A percentile compares a stretch with the other conserved stretches of the same genome.
Evolutionary conservation across 2,888 invertebrate species (phyloP).

Genomic region (Oligia latruncula): DNA sequence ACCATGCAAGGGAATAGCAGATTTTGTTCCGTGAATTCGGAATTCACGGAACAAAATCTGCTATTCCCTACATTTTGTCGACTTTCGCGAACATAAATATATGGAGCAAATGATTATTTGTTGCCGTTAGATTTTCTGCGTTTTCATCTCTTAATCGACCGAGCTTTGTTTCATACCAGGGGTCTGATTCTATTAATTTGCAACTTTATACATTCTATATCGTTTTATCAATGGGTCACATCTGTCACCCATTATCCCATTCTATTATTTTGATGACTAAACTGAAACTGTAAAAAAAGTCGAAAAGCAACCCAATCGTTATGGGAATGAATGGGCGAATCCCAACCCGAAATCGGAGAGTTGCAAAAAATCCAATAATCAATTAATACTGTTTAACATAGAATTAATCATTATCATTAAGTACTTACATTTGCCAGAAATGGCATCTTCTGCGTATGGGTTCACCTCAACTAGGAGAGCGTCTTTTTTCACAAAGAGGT

Average conservation of each 20-base stretch:
- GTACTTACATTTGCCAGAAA: slow-evolving; percentile 92
- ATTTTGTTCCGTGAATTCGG: too few species aligned
- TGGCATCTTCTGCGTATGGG: slow-evolving; percentile 97
- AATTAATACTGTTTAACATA: too few species aligned
- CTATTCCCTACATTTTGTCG: neutral
- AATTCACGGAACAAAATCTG: neutral
- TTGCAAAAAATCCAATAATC: neutral
- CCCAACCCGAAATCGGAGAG: neutral
- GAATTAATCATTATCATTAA: slow-evolving; percentile 29
- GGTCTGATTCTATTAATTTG: neutral
- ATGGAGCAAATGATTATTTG: neutral
- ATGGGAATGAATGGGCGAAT: neutral
- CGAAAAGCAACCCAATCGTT: neutral
- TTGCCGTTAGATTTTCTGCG: neutral
- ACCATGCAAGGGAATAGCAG: neutral
- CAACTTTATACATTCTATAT: neutral
- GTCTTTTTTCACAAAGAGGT: slow-evolving; percentile 96
- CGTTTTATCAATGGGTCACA: neutral
- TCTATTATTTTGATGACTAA: neutral
- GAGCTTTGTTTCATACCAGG: neutral
- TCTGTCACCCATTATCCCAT: neutral
- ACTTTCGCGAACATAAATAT: neutral
- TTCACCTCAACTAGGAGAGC: slow-evolving; percentile 98
- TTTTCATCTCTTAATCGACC: neutral
- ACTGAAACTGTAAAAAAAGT: neutral